Percentiles rank a stretch among this genome's conserved stretches.
These are phyloP conservation scores for Salvelinus alpinus DNA, from an alignment of 2,113 vertebrate genomes.

Conservation along the genomic window DNA sequence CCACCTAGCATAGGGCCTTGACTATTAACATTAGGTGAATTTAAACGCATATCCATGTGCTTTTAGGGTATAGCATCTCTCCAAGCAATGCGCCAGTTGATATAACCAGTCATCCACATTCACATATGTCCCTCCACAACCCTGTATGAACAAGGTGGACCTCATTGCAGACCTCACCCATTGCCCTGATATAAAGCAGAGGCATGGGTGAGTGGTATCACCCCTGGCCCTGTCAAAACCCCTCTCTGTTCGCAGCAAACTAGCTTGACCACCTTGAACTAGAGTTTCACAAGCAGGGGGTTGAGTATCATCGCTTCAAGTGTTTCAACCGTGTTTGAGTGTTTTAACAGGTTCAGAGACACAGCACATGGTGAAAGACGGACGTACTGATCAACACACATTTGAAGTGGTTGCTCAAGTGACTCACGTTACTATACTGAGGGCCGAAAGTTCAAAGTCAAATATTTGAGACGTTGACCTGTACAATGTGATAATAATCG, in stretches of 20 bases:
- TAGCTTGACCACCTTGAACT: neutral
- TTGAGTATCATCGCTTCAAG: neutral
- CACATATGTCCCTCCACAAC: slow-evolving; percentile 39
- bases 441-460: neutral
- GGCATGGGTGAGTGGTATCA: neutral
- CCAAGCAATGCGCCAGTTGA: slow-evolving; percentile 29
- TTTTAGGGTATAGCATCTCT: slow-evolving; percentile 36
- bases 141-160: slow-evolving; percentile 14
- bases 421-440: neutral
- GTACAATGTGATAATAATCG: neutral
- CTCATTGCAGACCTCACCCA: too few relatives aligned
- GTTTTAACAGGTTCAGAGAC: neutral
- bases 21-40: slow-evolving; percentile 30
- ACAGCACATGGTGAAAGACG: neutral
- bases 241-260: neutral
- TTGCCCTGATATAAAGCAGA: slow-evolving; percentile 26
- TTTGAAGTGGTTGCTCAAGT: neutral
- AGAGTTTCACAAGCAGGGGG: neutral
- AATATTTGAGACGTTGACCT: slow-evolving; percentile 21
- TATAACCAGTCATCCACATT: slow-evolving; percentile 43
- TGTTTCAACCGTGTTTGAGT: neutral
- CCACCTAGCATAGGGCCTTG: slow-evolving; percentile 3
- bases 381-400: neutral
- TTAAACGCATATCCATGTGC: slow-evolving; percentile 60
- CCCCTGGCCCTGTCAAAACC: neutral